These are phyloP conservation scores for Brachionus rotundiformis DNA, from an alignment of 1,140 invertebrate species.

Conservation along the genomic window DNA sequence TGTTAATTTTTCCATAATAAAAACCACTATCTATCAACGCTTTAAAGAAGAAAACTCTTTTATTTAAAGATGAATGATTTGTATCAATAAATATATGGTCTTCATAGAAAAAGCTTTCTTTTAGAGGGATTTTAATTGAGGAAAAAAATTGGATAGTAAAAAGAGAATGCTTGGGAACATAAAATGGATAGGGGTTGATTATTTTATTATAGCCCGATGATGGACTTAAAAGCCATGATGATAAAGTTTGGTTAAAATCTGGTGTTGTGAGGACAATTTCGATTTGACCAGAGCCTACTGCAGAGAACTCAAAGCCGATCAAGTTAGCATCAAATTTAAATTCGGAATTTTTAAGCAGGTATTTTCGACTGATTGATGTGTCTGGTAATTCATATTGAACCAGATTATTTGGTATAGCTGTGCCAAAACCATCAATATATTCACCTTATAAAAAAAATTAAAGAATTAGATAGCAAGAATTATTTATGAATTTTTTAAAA, in stretches of 20 bases:
- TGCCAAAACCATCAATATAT: background rate
- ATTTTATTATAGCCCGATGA: background rate
- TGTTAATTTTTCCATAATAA: background rate
- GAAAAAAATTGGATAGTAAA: background rate
- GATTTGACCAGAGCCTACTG: background rate
- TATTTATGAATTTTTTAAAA: no score
- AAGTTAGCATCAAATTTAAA: background rate
- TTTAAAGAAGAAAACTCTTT: background rate
- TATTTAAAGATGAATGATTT: background rate
- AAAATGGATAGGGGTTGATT: background rate
- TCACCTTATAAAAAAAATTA: background rate
- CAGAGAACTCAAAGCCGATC: slow-evolving; percentile 7
- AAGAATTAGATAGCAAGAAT: no score
- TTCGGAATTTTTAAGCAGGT: background rate
- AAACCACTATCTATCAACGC: background rate
- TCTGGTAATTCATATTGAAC: background rate
- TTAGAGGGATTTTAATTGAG: background rate
- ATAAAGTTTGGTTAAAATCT: background rate
- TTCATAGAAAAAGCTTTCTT: background rate
- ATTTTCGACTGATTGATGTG: background rate
- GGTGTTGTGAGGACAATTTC: background rate
- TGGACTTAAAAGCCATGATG: background rate
- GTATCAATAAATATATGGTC: background rate
- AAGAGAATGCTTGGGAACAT: background rate
- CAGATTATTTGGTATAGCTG: background rate